Evolutionary conservation across 2,113 vertebrate species (phyloP), one percentile per base, ranked within the genome.

Genomic region (Sinocyclocheilus grahami): DNA sequence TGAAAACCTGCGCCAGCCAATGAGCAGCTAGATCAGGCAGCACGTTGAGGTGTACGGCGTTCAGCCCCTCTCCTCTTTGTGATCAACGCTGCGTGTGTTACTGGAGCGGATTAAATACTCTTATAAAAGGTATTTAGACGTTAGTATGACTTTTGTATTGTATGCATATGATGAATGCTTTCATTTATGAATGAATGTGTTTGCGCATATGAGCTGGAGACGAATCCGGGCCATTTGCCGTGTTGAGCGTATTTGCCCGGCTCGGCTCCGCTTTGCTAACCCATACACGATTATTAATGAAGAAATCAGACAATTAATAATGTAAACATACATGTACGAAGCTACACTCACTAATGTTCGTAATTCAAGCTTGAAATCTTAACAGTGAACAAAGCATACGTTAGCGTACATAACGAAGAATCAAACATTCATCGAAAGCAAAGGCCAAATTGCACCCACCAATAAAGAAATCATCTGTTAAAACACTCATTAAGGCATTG

Each of bases 31-130:
- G 60, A 13, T 20, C 18, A 39, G 37, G 2, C 6, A 27, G 20
- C 75, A 74, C 0, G 71, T 76, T 83, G 6, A 12, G 79, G 3
- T 83, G 74, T 39, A 63, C 5, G 12, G 7, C 11, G 84, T 24
- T 74, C 84, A 80, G 30, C 84, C 86, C 27, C 18, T 67, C 14
- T 62, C 62, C 62, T 82, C 88, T 89, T 89, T 89, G 88, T 89
- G 88, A 78, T 42, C 83, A 62, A 82, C 74, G 51, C 86, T 78
- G 75, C 48, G 78, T 78, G 83, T 85, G 80, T 65, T 81, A 9
- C 67, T 24, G 85, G 46, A 69, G 84, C 69, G 82, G 51, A 75
- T 74, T 60, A 58, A 74, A 58, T 22, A 24, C 82, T 5, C 11
- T 0, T 74, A 22, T 39, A 24, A 24, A 83, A 84, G 82, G 82